Evolutionary conservation across 1,140 invertebrate species (phyloP).

Genomic region (Drosophila bocqueti): DNA sequence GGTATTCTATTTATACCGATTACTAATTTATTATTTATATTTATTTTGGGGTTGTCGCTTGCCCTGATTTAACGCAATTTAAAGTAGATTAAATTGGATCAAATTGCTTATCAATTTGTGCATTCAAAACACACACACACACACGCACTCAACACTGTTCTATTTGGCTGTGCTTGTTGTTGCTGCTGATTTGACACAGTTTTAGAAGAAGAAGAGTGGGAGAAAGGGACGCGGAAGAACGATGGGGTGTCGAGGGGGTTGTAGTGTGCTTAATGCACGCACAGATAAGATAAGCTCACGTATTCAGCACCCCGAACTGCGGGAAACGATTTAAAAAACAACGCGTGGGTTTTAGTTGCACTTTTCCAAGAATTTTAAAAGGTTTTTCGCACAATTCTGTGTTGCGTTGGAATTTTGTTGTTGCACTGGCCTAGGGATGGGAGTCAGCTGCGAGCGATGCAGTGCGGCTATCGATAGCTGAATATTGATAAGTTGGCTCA

Average conservation of each 20-base stretch:
- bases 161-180: conserved; percentile 31
- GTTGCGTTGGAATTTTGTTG: conserved; percentile 77
- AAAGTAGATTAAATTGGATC: conserved; percentile 34
- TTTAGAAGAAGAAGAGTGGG: conserved; percentile 40
- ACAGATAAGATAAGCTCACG: conserved; percentile 9
- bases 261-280: not conserved
- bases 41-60: not conserved
- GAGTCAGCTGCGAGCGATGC: conserved; percentile 15
- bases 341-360: conserved; percentile 27
- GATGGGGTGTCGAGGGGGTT: not conserved
- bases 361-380: conserved; percentile 15
- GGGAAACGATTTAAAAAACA: conserved; percentile 13
- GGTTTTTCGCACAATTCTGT: conserved; percentile 34
- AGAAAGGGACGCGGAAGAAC: conserved; percentile 20
- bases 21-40: conserved; percentile 22
- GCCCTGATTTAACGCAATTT: conserved; percentile 14
- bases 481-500: not conserved
- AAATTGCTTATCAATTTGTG: conserved; percentile 52
- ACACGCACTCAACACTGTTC: conserved; percentile 23
- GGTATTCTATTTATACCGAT: conserved; percentile 44
- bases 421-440: conserved; percentile 49
- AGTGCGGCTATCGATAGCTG: conserved; percentile 5
- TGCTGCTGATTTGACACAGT: conserved; percentile 66
- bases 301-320: not conserved
- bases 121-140: conserved; percentile 15